These are phyloP conservation scores for Polyergus mexicanus DNA, from an alignment of 1,140 invertebrate species.

Conservation along the genomic window DNA sequence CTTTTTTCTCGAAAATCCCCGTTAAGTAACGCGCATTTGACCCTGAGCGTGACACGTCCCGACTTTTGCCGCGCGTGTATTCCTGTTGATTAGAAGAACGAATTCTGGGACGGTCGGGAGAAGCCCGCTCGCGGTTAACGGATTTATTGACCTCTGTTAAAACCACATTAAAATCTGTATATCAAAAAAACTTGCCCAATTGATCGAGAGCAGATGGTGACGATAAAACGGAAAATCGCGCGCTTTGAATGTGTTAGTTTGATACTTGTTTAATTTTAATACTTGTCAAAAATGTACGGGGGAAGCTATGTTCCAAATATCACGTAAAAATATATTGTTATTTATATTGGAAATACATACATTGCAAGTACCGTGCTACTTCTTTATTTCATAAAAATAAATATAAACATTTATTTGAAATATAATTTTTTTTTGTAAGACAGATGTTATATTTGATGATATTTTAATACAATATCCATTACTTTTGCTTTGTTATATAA, in stretches of 20 bases:
- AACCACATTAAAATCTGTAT: constrained; percentile 40
- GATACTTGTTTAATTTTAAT: constrained; percentile 1
- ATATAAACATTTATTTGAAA: constrained; percentile 26
- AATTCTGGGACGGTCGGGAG: constrained; percentile 57
- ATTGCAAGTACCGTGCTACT: background rate
- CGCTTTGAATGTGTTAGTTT: background rate
- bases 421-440: background rate
- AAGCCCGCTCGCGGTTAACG: constrained; percentile 23
- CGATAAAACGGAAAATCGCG: background rate
- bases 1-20: constrained; percentile 19
- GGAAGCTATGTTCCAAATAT: background rate
- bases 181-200: background rate
- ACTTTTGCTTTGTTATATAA: constrained; percentile 9
- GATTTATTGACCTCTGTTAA: constrained; percentile 46
- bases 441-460: background rate
- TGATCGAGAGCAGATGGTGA: background rate
- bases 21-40: constrained; percentile 58
- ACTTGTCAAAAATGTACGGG: constrained; percentile 8
- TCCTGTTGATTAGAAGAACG: constrained; percentile 54
- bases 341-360: background rate
- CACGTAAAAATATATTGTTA: constrained; percentile 15
- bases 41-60: constrained; percentile 61
- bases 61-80: constrained; percentile 56
- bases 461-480: constrained; percentile 11
- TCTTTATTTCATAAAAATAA: constrained; percentile 15